Evolutionary conservation across 2,888 invertebrate species (phyloP).

Genomic region (Elegia similella): DNA sequence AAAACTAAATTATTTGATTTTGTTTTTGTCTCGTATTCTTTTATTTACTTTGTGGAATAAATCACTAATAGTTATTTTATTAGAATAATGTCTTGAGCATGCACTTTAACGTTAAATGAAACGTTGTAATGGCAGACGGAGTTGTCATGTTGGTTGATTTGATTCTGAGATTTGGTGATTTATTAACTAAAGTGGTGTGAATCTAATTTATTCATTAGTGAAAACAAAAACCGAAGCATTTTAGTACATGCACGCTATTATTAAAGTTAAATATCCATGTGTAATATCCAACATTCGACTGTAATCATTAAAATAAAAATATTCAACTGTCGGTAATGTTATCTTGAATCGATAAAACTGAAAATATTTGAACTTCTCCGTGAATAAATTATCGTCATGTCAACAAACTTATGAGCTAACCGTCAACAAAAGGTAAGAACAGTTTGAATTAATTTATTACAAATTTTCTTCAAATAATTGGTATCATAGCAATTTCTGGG

Average conservation of each 20-base stretch:
- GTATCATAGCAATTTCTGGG: conserved; percentile 6
- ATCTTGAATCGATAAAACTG: conserved; percentile 68
- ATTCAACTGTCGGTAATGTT: conserved; percentile 37
- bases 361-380: conserved; percentile 58
- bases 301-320: conserved; percentile 20
- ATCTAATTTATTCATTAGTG: conserved; percentile 18
- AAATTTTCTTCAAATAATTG: conserved; percentile 16
- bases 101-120: conserved; percentile 30
- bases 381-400: conserved; percentile 64
- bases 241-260: background rate
- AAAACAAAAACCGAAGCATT: conserved; percentile 2
- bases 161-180: conserved; percentile 43
- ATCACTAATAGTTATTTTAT: too few species aligned
- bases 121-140: conserved; percentile 59
- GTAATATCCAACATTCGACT: background rate
- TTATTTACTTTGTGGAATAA: too few species aligned
- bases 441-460: conserved; percentile 17
- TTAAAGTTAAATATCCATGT: background rate
- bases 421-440: conserved; percentile 50
- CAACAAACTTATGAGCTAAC: conserved; percentile 70
- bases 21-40: too few species aligned
- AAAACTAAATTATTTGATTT: too few species aligned
- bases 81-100: too few species aligned
- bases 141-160: conserved; percentile 68
- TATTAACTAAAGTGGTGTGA: conserved; percentile 28